A percentile compares a stretch with the other conserved stretches of the same genome.
Evolutionary conservation across 2,113 vertebrate species (phyloP).

Genomic region (Nyctibius bracteatus): DNA sequence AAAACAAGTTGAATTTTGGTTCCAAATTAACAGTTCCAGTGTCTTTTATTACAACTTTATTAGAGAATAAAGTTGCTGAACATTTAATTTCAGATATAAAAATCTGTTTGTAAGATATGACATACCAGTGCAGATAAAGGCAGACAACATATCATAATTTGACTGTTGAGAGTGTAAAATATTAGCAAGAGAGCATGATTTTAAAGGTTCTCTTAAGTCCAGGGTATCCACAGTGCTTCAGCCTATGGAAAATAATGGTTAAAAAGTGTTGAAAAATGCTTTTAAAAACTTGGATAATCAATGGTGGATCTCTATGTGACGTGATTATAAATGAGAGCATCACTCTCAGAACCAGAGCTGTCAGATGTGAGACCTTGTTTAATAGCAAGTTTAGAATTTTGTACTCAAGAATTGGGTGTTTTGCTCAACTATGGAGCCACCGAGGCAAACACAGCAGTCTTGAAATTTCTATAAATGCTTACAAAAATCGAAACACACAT

Average conservation of each 20-base stretch:
- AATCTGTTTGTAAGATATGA: neutral
- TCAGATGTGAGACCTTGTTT: neutral
- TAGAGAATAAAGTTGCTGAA: neutral
- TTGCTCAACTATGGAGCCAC: neutral
- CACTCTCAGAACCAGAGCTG: neutral
- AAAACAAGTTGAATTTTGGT: neutral
- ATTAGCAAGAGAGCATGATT: neutral
- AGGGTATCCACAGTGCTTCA: neutral
- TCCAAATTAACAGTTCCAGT: neutral
- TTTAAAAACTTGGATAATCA: neutral
- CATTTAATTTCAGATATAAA: neutral
- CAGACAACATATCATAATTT: neutral
- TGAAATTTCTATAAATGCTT: neutral
- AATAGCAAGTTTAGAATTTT: neutral
- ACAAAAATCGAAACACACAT: neutral
- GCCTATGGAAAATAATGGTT: neutral
- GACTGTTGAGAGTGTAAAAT: neutral
- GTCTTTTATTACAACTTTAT: neutral
- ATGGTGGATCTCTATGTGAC: accelerated
- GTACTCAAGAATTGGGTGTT: neutral
- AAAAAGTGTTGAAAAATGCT: neutral
- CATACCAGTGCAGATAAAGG: neutral
- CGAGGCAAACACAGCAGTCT: neutral
- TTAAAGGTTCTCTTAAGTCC: neutral
- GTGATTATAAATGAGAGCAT: neutral